Evolutionary conservation across 1,140 invertebrate genomes (phyloP), one percentile per base, ranked within the genome.

Genomic region (Polypedilum vanderplanki): DNA sequence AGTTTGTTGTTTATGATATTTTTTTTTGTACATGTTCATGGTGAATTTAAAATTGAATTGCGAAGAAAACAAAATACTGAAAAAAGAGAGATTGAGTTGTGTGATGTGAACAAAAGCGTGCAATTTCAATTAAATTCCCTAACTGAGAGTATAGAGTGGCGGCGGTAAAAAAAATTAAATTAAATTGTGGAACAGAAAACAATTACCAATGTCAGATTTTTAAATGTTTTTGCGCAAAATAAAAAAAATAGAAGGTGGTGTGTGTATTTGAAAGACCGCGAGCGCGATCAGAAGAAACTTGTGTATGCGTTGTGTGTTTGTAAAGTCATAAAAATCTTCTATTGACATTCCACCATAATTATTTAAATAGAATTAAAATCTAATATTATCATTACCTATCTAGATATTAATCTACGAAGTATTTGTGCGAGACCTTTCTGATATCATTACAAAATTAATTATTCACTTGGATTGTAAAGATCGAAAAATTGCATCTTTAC

Each of bases 361-460:
- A n/a, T 57, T 57, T n/a, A 15, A n/a, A 12, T 57, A 46, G 9
- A 46, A 46, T 46, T 46, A 46, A n/a, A 4, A 12, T 57, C n/a
- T 57, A 15, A 9, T 46, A 15, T 46, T 57, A 57, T 57, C 46
- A n/a, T 15, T 57, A 4, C 12, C 1, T n/a, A 57, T 12, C 46
- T 33, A 57, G 46, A 57, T 57, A 12, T 57, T 57, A 57, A 57
- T 57, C 46, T 57, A 57, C n/a, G 46, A 57, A 57, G n/a, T n/a
- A 1, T 57, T n/a, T n/a, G 46, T 57, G 12, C 10, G n/a, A 12
- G n/a, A 12, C n/a, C 46, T 57, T 4, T n/a, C n/a, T 57, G 46
- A 57, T n/a, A 9, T 57, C n/a, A 57, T 57, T n/a, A n/a, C 12
- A n/a, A n/a, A 57, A 12, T 57, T 57, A 57, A 57, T 57, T n/a